Evolutionary conservation across 2,888 invertebrate genomes (phyloP).

Genomic region (Drosophila meridiana): DNA sequence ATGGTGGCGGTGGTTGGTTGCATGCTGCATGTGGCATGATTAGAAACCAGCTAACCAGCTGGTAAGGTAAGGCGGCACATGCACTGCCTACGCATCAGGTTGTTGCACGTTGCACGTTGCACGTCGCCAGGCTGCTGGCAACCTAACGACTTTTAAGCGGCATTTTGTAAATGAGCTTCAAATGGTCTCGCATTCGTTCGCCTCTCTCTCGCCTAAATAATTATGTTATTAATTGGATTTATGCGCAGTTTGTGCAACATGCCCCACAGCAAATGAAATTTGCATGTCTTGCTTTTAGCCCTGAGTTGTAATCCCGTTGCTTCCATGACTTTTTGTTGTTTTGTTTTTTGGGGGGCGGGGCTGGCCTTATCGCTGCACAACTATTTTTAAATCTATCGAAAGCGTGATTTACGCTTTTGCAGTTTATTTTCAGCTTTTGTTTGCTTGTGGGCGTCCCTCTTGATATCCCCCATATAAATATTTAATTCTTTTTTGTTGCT

Average conservation of each 20-base stretch:
- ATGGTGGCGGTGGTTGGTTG: conserved; percentile 26
- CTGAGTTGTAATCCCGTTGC: conserved; percentile 38
- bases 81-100: conserved; percentile 55
- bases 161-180: conserved; percentile 63
- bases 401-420: conserved; percentile 76
- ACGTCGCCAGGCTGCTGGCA: conserved; percentile 14
- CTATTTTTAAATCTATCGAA: conserved; percentile 74
- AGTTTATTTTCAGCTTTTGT: conserved; percentile 32
- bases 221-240: conserved; percentile 79
- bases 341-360: conserved; percentile 21
- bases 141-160: conserved; percentile 48
- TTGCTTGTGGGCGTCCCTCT: conserved; percentile 65
- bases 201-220: conserved; percentile 55
- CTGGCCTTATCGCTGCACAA: conserved; percentile 63
- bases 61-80: conserved; percentile 22
- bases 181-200: conserved; percentile 48
- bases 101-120: conserved; percentile 13
- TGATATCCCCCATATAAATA: conserved; percentile 62
- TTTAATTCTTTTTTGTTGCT: conserved; percentile 31
- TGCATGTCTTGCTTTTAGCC: conserved; percentile 46
- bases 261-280: conserved; percentile 45
- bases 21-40: conserved; percentile 57
- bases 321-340: conserved; percentile 18
- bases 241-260: conserved; percentile 66
- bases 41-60: conserved; percentile 56